A percentile compares a stretch with the other conserved stretches of the same genome.
phyloP scores from a whole-genome alignment of 2,113 vertebrate species.

The Bos indicus region DNA sequence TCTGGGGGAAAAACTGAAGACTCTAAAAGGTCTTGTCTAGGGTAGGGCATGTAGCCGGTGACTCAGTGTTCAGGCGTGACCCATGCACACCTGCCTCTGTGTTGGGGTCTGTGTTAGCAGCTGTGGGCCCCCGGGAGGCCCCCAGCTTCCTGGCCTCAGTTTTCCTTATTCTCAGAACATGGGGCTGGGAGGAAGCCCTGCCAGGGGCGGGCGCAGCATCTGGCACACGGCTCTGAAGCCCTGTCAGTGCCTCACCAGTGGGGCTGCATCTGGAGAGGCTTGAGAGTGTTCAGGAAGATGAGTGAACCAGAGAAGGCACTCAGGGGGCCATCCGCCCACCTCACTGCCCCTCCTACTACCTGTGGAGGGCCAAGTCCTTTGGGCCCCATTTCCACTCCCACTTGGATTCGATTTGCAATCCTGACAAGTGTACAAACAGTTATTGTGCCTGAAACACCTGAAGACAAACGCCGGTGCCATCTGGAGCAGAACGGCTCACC shows the following conservation, averaged over 20 bases:
- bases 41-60: accelerated
- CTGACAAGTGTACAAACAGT: background rate
- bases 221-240: accelerated
- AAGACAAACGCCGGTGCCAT: background rate
- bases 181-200: background rate
- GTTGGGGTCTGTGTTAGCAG: background rate
- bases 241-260: accelerated
- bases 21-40: background rate
- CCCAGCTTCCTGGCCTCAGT: background rate
- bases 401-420: background rate
- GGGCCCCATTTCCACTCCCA: background rate
- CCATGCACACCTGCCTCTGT: background rate
- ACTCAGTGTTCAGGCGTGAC: accelerated
- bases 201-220: accelerated
- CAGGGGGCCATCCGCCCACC: accelerated
- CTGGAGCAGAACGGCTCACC: background rate
- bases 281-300: background rate
- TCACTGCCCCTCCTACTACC: background rate
- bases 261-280: background rate
- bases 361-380: background rate
- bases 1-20: background rate
- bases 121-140: background rate
- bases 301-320: background rate
- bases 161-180: background rate
- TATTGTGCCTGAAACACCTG: background rate